A percentile compares a stretch with the other conserved stretches of the same genome.
phyloP scores from a whole-genome alignment of 1,140 invertebrate genomes.

The Drosophila pandora region DNA sequence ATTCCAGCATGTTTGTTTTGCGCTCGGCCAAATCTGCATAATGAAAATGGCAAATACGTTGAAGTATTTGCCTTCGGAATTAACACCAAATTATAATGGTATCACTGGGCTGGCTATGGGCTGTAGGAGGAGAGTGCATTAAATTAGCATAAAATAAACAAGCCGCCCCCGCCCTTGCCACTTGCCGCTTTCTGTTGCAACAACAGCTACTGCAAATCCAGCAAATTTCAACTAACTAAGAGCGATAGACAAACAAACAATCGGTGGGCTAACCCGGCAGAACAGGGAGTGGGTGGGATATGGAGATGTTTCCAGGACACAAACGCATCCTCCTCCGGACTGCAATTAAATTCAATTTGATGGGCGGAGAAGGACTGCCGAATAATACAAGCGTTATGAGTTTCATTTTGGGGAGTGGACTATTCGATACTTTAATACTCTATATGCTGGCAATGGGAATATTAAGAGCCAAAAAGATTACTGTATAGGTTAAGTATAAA shows the following conservation, averaged over 20 bases:
- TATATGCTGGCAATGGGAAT: neutral
- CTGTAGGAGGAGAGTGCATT: conserved; percentile 54
- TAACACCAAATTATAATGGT: conserved; percentile 77
- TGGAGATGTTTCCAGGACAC: conserved; percentile 4
- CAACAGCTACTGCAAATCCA: conserved; percentile 51
- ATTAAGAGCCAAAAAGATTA: neutral
- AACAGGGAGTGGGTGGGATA: neutral
- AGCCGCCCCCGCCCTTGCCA: conserved; percentile 33
- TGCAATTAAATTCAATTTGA: conserved; percentile 79
- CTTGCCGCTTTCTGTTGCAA: conserved; percentile 25
- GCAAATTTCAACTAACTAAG: conserved; percentile 61
- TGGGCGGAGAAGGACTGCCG: conserved; percentile 42
- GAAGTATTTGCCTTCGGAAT: conserved; percentile 62
- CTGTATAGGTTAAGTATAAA: too few species aligned
- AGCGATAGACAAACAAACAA: conserved; percentile 54
- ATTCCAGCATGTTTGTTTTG: conserved; percentile 50
- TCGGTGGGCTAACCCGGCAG: conserved; percentile 1
- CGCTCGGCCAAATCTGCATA: conserved; percentile 67
- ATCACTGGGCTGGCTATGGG: conserved; percentile 42
- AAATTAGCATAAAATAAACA: conserved; percentile 80
- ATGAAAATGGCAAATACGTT: conserved; percentile 67
- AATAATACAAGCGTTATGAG: conserved; percentile 4
- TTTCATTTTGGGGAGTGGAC: neutral
- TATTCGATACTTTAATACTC: neutral
- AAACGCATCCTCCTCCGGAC: conserved; percentile 12